These are phyloP conservation scores for Pelusios castaneus DNA, from an alignment of 2,113 vertebrate genomes.

Conservation along the genomic window DNA sequence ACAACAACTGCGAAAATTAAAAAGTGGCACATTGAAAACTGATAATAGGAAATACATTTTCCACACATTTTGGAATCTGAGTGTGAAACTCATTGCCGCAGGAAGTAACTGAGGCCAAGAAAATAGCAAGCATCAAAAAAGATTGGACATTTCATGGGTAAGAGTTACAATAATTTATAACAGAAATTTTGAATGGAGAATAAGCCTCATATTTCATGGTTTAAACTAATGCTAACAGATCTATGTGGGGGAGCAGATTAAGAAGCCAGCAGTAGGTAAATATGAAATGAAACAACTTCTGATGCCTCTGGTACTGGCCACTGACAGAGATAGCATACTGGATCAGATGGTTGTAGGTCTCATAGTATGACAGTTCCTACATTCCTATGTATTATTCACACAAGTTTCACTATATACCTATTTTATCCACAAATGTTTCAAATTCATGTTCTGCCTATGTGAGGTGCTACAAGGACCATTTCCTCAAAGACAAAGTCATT, in stretches of 20 bases:
- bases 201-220: neutral
- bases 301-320: neutral
- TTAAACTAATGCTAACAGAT: neutral
- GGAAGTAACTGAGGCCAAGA: neutral
- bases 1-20: neutral
- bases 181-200: neutral
- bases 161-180: neutral
- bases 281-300: neutral
- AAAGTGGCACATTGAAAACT: neutral
- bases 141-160: neutral
- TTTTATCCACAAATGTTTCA: neutral
- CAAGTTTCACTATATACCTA: neutral
- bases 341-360: neutral
- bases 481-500: neutral
- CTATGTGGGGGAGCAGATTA: neutral
- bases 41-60: neutral
- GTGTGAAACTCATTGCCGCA: neutral
- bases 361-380: neutral
- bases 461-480: neutral
- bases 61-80: neutral
- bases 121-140: neutral
- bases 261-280: too few species aligned
- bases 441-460: neutral
- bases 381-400: neutral
- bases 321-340: neutral